phyloP scores from a whole-genome alignment of 30 jellyfish, hydroid and myxozoan genomes.

The Cassiopea xamachana region DNA sequence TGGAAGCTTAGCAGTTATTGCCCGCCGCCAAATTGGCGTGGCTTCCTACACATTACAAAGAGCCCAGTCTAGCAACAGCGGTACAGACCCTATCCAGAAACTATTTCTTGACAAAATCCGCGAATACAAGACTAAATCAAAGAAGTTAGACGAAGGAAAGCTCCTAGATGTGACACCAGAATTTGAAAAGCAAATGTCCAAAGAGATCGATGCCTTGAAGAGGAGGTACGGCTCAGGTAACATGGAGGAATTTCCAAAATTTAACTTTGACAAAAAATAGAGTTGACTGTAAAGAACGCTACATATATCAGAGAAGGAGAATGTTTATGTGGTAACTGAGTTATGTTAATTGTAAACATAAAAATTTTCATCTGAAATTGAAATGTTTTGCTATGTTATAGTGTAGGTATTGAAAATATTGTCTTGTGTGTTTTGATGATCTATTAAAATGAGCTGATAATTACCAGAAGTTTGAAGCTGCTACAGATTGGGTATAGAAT shows the following conservation, averaged over 20 bases:
- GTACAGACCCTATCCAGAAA: slow-evolving; percentile 87
- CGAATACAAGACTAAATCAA: slow-evolving; percentile 78
- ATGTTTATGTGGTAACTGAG: no score
- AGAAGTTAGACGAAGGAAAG: slow-evolving; percentile 74
- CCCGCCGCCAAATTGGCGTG: slow-evolving; percentile 73
- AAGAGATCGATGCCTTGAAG: slow-evolving; percentile 75
- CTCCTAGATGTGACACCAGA: slow-evolving; percentile 76
- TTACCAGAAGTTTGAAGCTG: no score
- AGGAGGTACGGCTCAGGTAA: slow-evolving; percentile 88
- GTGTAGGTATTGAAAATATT: no score
- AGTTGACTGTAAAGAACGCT: not conserved
- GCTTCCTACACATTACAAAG: slow-evolving; percentile 32
- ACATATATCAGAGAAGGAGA: not conserved
- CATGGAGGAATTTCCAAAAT: slow-evolving; percentile 87
- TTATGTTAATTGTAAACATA: no score
- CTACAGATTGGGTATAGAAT: no score
- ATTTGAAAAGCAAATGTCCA: slow-evolving; percentile 62
- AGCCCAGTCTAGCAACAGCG: slow-evolving; percentile 37
- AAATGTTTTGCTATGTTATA: no score
- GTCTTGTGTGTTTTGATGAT: no score
- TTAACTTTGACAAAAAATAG: slow-evolving; percentile 62
- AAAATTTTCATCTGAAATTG: not conserved
- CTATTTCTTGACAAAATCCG: slow-evolving; percentile 78
- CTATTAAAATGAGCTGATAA: no score
- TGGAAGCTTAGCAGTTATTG: slow-evolving; percentile 6